Evolutionary conservation across 2,113 vertebrate species (phyloP).

Genomic region (Myotis lucifugus): DNA sequence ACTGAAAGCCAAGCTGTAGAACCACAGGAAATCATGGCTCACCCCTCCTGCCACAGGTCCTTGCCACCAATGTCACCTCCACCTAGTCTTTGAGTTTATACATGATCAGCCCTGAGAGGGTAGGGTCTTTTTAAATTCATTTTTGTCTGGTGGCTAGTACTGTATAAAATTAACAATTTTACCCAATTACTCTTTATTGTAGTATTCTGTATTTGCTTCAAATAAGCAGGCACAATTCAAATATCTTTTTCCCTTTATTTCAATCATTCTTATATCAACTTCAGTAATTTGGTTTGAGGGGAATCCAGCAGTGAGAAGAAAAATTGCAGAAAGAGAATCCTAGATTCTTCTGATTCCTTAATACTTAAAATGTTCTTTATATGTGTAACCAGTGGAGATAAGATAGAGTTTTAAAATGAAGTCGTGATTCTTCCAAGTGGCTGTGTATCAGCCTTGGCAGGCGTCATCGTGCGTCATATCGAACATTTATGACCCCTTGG

Average conservation of each 20-base stretch:
- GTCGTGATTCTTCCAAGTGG: conserved; percentile 33
- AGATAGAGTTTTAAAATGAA: conserved; percentile 69
- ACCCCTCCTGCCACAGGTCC: not conserved
- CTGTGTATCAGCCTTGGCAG: not conserved
- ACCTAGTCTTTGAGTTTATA: not conserved
- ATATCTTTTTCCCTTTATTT: not conserved
- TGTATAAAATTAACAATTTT: not conserved
- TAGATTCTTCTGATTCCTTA: conserved; percentile 44
- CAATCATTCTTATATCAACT: conserved; percentile 13
- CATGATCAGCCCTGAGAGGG: not conserved
- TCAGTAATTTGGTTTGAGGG: not conserved
- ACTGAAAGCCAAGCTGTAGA: not conserved
- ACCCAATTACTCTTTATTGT: not conserved
- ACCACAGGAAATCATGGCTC: fast-evolving
- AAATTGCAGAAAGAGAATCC: conserved; percentile 9
- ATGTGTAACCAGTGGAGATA: conserved; percentile 15
- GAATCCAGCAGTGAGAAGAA: conserved; percentile 12
- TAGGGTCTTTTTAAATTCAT: not conserved
- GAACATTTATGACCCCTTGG: not conserved
- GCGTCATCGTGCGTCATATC: not conserved
- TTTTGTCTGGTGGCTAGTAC: not conserved
- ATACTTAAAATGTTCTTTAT: conserved; percentile 30
- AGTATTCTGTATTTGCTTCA: not conserved
- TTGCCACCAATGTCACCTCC: not conserved
- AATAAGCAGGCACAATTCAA: not conserved